These are phyloP conservation scores for Musca vetustissima DNA, from an alignment of 1,140 invertebrate species.

Conservation along the genomic window DNA sequence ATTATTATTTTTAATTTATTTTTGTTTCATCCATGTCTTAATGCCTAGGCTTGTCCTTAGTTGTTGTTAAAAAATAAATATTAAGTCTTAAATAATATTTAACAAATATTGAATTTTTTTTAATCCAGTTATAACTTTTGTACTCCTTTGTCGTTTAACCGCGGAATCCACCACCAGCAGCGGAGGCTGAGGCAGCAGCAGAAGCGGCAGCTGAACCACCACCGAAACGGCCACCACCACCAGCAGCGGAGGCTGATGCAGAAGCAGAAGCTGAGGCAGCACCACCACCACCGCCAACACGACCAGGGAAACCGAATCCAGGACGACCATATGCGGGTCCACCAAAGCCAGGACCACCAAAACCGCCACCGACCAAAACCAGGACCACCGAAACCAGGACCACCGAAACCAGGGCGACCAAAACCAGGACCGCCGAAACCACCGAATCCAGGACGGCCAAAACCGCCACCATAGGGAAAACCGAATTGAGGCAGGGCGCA, in stretches of 20 bases:
- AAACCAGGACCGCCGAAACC: slow-evolving; percentile 9
- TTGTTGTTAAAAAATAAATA: too few species aligned
- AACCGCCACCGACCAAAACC: slow-evolving; percentile 20
- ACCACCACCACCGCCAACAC: slow-evolving; percentile 22
- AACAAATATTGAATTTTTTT: too few species aligned
- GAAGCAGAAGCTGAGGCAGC: slow-evolving; percentile 6
- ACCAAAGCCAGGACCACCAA: slow-evolving; percentile 9
- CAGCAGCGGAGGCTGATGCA: not conserved
- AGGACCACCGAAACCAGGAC: not conserved
- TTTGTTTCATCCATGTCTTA: too few species aligned
- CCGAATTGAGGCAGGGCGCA: slow-evolving; percentile 27
- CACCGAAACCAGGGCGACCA: not conserved
- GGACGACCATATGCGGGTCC: not conserved
- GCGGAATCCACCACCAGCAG: slow-evolving; percentile 5
- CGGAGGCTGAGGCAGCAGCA: slow-evolving; percentile 11
- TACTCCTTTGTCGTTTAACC: slow-evolving; percentile 9
- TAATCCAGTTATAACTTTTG: too few species aligned
- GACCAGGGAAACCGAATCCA: not conserved
- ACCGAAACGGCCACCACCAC: not conserved
- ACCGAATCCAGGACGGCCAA: slow-evolving; percentile 14
- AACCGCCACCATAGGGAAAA: slow-evolving; percentile 10
- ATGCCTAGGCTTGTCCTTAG: too few species aligned
- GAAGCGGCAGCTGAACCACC: not conserved
- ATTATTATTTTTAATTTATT: too few species aligned
- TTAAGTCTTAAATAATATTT: too few species aligned